These are phyloP conservation scores for Drosophila emarginata DNA, from an alignment of 2,888 invertebrate species.

Conservation along the genomic window DNA sequence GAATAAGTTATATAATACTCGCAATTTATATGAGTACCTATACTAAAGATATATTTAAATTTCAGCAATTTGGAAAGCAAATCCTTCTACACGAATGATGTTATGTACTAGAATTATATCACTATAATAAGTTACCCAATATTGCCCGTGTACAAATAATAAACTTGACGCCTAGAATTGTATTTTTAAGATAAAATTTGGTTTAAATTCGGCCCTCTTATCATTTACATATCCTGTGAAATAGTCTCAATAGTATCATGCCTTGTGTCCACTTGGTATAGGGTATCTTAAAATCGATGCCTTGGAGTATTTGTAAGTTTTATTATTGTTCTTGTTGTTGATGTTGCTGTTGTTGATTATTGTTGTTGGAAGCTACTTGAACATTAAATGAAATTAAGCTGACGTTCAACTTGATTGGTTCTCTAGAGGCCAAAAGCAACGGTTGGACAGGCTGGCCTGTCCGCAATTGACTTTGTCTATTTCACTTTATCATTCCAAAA, in stretches of 20 bases:
- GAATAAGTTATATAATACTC: no score
- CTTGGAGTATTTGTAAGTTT: not conserved
- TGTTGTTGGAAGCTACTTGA: constrained; percentile 63
- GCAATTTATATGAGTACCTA: no score
- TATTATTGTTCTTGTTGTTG: constrained; percentile 10
- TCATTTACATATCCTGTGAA: not conserved
- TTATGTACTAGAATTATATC: no score
- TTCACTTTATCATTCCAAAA: constrained; percentile 62
- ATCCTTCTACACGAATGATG: no score
- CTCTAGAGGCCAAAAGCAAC: constrained; percentile 63
- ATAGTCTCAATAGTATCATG: not conserved
- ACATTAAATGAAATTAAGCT: constrained; percentile 72
- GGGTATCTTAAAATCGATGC: not conserved
- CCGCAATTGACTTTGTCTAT: constrained; percentile 71
- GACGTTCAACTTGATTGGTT: constrained; percentile 73
- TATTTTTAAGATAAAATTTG: no score
- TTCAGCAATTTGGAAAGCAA: no score
- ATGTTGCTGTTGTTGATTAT: constrained; percentile 23
- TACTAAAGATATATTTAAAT: no score
- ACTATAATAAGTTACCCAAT: no score
- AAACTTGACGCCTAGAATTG: no score
- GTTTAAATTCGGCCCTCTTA: no score
- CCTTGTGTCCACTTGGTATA: not conserved
- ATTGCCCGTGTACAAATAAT: no score
- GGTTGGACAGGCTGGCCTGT: constrained; percentile 24